Evolutionary conservation across 2,888 invertebrate species (phyloP).

Genomic region (Pseudoips prasinana): DNA sequence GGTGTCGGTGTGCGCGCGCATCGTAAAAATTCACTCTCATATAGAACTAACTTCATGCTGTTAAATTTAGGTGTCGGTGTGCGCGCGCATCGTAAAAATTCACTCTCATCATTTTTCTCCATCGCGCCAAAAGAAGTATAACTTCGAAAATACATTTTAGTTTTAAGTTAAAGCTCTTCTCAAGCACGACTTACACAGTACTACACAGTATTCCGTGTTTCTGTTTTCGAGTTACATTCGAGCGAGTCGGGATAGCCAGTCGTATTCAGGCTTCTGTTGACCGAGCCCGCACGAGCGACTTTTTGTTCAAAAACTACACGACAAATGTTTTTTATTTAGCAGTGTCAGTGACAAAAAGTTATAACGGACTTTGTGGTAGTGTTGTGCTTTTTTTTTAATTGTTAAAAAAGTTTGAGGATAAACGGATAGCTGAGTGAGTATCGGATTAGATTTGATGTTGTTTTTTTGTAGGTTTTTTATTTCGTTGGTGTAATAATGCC

Average conservation of each 20-base stretch:
- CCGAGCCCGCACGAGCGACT: constrained; percentile 31
- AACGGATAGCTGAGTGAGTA: constrained; percentile 28
- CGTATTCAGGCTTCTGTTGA: constrained; percentile 30
- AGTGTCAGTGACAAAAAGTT: constrained; percentile 30
- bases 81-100: too few species aligned
- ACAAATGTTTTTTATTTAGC: constrained; percentile 22
- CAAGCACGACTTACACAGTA: too few species aligned
- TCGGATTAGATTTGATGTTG: constrained; percentile 3
- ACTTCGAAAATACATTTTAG: too few species aligned
- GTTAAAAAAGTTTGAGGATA: constrained; percentile 23
- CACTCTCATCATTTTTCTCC: too few species aligned
- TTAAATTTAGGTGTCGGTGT: too few species aligned
- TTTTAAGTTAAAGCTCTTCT: too few species aligned
- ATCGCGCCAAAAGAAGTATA: too few species aligned
- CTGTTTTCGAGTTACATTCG: constrained; percentile 8
- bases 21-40: too few species aligned
- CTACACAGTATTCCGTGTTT: constrained; percentile 24
- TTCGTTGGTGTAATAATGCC: too few species aligned
- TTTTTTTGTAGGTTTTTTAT: neutral
- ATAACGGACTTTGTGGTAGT: constrained; percentile 22
- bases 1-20: too few species aligned
- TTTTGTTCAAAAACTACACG: constrained; percentile 23
- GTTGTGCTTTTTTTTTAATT: constrained; percentile 28
- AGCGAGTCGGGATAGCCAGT: constrained; percentile 32
- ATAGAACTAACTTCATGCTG: too few species aligned